A percentile compares a stretch with the other conserved stretches of the same genome.
phyloP scores from a whole-genome alignment of 2,888 invertebrate genomes.

The Acrobeloides nanus region DNA sequence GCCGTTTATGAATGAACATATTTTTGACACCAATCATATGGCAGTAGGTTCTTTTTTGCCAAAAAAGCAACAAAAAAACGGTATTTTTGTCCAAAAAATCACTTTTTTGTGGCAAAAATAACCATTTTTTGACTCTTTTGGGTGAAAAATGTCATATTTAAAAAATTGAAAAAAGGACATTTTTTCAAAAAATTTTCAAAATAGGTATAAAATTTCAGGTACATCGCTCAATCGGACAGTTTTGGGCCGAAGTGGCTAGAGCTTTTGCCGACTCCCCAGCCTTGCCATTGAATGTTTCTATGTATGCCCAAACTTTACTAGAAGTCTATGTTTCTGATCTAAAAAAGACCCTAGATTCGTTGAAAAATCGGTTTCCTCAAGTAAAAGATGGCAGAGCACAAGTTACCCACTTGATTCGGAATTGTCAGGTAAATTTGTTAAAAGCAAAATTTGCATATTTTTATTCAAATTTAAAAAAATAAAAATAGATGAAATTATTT shows the following conservation, averaged over 20 bases:
- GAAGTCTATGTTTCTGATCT: constrained; percentile 31
- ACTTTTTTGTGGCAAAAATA: no score
- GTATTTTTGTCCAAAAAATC: no score
- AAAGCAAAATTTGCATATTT: neutral
- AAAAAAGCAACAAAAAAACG: no score
- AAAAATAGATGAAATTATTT: neutral
- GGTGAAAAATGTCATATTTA: neutral
- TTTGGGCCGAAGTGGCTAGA: constrained; percentile 55
- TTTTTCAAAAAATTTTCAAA: constrained; percentile 2
- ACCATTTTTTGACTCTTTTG: no score
- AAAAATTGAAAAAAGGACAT: neutral
- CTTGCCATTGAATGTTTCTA: constrained; percentile 55
- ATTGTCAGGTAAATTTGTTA: constrained; percentile 15
- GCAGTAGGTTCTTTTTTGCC: no score
- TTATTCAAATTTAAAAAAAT: neutral
- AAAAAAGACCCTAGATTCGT: constrained; percentile 8
- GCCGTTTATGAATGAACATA: constrained; percentile 48
- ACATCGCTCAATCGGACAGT: constrained; percentile 53
- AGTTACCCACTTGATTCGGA: constrained; percentile 12
- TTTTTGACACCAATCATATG: constrained; percentile 42
- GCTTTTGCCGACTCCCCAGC: constrained; percentile 54
- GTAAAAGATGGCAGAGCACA: constrained; percentile 21
- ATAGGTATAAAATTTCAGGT: constrained; percentile 30
- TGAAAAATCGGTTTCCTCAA: constrained; percentile 21
- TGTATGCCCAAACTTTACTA: constrained; percentile 41